Base-by-base conservation (phyloP, 92 coral and sea anemone genomes). In the Epizoanthus ramosus region DNA sequence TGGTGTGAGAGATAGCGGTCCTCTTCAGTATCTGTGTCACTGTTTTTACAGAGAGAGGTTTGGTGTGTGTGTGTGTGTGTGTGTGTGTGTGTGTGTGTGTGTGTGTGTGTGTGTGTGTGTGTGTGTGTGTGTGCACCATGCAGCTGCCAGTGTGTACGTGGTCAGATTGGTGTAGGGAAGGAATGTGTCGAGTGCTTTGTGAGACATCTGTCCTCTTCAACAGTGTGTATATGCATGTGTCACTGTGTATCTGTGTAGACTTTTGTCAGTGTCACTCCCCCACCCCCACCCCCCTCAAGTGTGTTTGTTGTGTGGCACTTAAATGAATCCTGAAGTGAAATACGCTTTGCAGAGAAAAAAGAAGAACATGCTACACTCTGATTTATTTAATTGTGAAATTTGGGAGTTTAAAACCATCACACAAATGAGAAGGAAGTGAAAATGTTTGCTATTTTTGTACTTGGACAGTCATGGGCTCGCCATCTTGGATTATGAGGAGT, bases 161-260 rank as follows among this genome's bases (percentile, higher is more conserved):
- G 98, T 9, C 95, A 95, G 68, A 69, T 79, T 15, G 85, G 41
- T 15, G 87, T 75, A 31, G 93, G 0, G 91, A 79, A 80, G 8
- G 93, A 86, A 60, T 93, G 98, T 88, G 86, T 91, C 18, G 92
- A 95, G 73, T 95, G 98, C 95, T 86, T 95, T 24, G 98, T 91
- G 73, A 88, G 95, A 88, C 72, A 95, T 18, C 87, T 95, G 1
- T 88, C 97, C 3, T 95, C 98, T 5, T 87, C 93, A n/a, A n/a
- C n/a, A 52, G 88, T 95, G 59, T 3, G 35, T 37, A 5, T 37
- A 37, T 37, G 5, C 54, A 6, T 16, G 52, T 18, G 57, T 37
- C 3, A 17, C 16, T 22, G 74, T 39, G 54, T 70, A 16, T 37
- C 23, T 70, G 17, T 70, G 75, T 39, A 2, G 31, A 28, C 31